phyloP scores from a whole-genome alignment of 2,797 vertebrate genomes.

The Rhinatrema bivittatum region DNA sequence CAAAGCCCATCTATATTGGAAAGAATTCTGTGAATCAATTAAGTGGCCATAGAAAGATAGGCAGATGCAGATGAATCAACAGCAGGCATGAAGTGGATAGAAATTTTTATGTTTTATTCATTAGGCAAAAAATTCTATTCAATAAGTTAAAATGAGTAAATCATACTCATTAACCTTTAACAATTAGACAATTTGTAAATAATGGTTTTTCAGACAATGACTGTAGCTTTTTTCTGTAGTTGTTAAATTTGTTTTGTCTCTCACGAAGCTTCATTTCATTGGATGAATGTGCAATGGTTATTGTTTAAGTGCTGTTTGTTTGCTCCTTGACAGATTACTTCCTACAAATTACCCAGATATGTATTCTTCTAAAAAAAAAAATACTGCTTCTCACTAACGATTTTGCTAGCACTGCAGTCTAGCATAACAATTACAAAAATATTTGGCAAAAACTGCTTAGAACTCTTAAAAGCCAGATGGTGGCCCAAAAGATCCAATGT shows the following conservation, averaged over 20 bases:
- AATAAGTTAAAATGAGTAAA: constrained; percentile 75
- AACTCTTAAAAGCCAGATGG: no score
- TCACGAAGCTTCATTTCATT: constrained; percentile 36
- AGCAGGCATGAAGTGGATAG: constrained; percentile 64
- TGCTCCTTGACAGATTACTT: constrained; percentile 23
- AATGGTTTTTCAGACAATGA: constrained; percentile 76
- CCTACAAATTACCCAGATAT: constrained; percentile 4
- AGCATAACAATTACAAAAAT: no score
- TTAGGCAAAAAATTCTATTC: constrained; percentile 68
- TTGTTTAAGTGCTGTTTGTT: constrained; percentile 26
- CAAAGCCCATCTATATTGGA: constrained; percentile 63
- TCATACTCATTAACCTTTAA: constrained; percentile 92
- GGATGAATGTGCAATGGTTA: constrained; percentile 21
- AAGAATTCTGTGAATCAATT: constrained; percentile 74
- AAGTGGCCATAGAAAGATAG: constrained; percentile 57
- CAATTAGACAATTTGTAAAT: constrained; percentile 78
- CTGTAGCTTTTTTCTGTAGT: constrained; percentile 55
- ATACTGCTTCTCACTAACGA: no score
- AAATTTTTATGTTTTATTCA: constrained; percentile 72
- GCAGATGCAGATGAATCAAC: constrained; percentile 61
- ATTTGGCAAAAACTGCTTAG: no score
- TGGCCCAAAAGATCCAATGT: no score
- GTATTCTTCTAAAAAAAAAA: no score
- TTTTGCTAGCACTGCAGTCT: no score
- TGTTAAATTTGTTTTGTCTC: constrained; percentile 42